These are phyloP conservation scores for Xylocopa sonorina DNA, from an alignment of 1,140 invertebrate genomes.

Conservation along the genomic window DNA sequence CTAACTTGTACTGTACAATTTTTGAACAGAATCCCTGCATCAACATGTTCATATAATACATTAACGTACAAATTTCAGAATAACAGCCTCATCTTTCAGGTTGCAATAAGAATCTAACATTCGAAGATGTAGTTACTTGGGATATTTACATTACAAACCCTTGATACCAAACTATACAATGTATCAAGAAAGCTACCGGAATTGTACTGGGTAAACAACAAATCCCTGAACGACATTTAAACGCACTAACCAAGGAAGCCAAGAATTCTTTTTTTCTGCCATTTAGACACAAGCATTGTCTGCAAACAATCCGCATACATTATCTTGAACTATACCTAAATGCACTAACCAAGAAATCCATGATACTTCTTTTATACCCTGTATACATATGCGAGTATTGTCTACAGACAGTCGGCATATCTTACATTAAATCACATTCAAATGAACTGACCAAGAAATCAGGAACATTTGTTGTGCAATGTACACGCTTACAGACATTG, in stretches of 20 bases:
- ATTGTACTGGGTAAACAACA: background rate
- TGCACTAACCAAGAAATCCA: too few relatives aligned
- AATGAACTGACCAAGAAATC: background rate
- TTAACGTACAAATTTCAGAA: slow-evolving; percentile 1
- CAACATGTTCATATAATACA: slow-evolving; percentile 1
- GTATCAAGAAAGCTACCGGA: background rate
- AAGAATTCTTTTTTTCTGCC: background rate
- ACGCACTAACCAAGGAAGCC: background rate
- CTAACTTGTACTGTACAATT: background rate
- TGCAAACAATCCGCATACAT: too few relatives aligned
- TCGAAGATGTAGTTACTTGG: background rate
- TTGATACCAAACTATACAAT: background rate
- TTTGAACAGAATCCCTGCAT: background rate
- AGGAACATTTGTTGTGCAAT: background rate
- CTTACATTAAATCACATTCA: too few relatives aligned
- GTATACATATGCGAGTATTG: too few relatives aligned
- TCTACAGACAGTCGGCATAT: too few relatives aligned
- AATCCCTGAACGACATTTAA: background rate
- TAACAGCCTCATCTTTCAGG: background rate
- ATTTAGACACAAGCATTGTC: too few relatives aligned
- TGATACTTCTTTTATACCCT: too few relatives aligned
- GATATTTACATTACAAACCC: background rate
- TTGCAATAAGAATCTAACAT: background rate
- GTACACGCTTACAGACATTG: too few relatives aligned
- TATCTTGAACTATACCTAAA: too few relatives aligned